These are phyloP conservation scores for Chiropotes sagulatus DNA, from an alignment of 2,797 vertebrate species.

Conservation along the genomic window DNA sequence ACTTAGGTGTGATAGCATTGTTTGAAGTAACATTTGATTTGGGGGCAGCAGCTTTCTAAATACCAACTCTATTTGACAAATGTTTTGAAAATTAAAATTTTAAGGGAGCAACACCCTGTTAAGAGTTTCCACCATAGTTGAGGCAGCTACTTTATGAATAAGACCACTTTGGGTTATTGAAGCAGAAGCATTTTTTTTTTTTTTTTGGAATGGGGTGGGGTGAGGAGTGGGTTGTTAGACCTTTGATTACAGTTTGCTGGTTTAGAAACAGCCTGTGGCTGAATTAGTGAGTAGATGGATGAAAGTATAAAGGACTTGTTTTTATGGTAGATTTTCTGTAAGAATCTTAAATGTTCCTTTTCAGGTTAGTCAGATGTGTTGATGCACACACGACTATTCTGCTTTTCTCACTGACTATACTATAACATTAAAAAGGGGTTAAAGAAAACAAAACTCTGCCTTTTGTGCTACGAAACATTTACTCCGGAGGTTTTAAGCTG, in stretches of 20 bases:
- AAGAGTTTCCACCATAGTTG: neutral
- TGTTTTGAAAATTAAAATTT: conserved; percentile 30
- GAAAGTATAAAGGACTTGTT: conserved; percentile 19
- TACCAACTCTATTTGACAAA: conserved; percentile 16
- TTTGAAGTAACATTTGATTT: conserved; percentile 31
- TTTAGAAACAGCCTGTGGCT: conserved; percentile 15
- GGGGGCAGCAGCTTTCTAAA: neutral
- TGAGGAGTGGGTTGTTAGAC: neutral
- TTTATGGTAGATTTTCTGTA: conserved; percentile 40
- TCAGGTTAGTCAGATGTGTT: conserved; percentile 28
- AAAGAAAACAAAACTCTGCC: conserved; percentile 41
- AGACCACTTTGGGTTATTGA: neutral
- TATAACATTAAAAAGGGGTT: neutral
- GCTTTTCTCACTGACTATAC: conserved; percentile 28
- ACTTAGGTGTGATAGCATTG: neutral
- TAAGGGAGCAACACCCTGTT: neutral
- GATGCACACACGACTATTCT: neutral
- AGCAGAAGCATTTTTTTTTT: neutral
- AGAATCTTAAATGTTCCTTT: conserved; percentile 41
- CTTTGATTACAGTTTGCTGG: conserved; percentile 17
- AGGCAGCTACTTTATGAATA: conserved; percentile 3
- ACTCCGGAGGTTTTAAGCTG: conserved; percentile 30
- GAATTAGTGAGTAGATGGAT: conserved; percentile 12
- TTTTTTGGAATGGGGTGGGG: neutral
- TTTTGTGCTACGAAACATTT: conserved; percentile 17